Percentiles rank a stretch among this genome's conserved stretches.
Conservation (phyloP, 1,140 invertebrate genomes). For the Drosophila serrata region DNA sequence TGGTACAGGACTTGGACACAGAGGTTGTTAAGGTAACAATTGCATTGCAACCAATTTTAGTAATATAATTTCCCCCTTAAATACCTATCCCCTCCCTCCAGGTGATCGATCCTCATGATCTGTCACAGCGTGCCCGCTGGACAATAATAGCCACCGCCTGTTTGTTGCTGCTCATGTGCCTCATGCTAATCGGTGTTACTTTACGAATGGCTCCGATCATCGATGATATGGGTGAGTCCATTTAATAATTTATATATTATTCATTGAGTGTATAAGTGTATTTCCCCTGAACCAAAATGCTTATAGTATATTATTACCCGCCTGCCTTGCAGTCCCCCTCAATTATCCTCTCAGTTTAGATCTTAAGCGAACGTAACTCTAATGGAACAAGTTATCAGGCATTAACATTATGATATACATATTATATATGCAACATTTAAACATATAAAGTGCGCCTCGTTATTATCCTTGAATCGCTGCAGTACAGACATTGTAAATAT, state of each 20-base stretch:
- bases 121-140: slow-evolving; percentile 93
- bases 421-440: background rate
- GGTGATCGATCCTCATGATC: slow-evolving; percentile 90
- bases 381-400: slow-evolving; percentile 70
- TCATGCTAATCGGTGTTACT: slow-evolving; percentile 94
- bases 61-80: background rate
- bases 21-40: slow-evolving; percentile 73
- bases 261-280: slow-evolving; percentile 1
- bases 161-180: slow-evolving; percentile 93
- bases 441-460: slow-evolving; percentile 34
- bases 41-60: too few species aligned
- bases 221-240: slow-evolving; percentile 95
- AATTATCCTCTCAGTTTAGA: slow-evolving; percentile 19
- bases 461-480: slow-evolving; percentile 53
- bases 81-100: slow-evolving; percentile 41
- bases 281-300: slow-evolving; percentile 31
- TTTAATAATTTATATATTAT: background rate
- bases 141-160: slow-evolving; percentile 95
- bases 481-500: slow-evolving; percentile 45
- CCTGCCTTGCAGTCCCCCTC: slow-evolving; percentile 50
- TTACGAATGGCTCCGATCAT: slow-evolving; percentile 95
- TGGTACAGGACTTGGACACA: slow-evolving; percentile 84
- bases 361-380: slow-evolving; percentile 50
- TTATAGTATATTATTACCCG: slow-evolving; percentile 27
- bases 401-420: slow-evolving; percentile 7